Base-by-base conservation (phyloP, 2,888 invertebrate genomes). In the Pharmacophagus antenor region DNA sequence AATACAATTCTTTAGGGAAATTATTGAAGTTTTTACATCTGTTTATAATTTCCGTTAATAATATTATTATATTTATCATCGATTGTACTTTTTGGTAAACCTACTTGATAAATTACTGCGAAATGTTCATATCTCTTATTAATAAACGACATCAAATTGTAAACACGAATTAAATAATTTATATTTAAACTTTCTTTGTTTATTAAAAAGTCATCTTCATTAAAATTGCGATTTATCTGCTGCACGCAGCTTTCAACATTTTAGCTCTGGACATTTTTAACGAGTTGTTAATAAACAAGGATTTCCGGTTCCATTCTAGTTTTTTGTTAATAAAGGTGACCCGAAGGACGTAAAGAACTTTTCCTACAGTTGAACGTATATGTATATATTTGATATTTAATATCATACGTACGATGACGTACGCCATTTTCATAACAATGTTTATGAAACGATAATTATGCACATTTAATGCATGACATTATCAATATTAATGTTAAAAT, bases 211-310 rank as follows among this genome's bases (percentile, higher is more conserved):
- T n/a, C 3, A n/a, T 37, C 37, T n/a, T 37, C 37, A 37, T 8
- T 37, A 37, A 37, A 15, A 8, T n/a, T 27, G 27, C 10, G 10
- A 21, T 21, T 7, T 41, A n/a, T 22, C 8, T 20, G 7, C 17
- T 10, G 18, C 17, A 44, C 18, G 18, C 18, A 44, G 37, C 20
- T 44, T 17, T 44, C 18, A 44, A 44, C 20, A 37, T 37, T 37
- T 37, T n/a, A 15, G 37, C 6, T 2, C 15, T 31, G 31, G 15
- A n/a, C 15, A 15, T 37, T 37, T 37, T 37, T 15, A 37, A 37
- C 37, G 5, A n/a, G n/a, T n/a, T 37, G 37, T 37, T n/a, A 37
- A 37, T n/a, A 37, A 37, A 37, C 37, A 37, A 37, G 37, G 37
- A 37, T 37, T 37, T 37, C 37, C 37, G 37, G 37, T 37, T 37